Conservation (phyloP, 2,888 invertebrate genomes). For the Thereva nobilitata region DNA sequence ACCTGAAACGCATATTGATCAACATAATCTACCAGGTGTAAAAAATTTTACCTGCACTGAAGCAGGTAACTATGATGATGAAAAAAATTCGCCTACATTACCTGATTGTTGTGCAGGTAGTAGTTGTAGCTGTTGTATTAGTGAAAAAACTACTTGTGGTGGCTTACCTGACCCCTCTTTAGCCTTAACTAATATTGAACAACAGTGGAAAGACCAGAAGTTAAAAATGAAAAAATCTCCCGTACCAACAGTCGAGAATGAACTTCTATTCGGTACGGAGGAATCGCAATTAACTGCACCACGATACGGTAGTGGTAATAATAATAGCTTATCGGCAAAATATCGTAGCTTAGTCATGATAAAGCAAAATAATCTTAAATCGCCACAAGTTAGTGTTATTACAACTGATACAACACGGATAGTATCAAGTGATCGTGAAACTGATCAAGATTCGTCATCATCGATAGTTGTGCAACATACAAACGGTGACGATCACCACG, state of each 20-base stretch:
- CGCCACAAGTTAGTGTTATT: conserved; percentile 70
- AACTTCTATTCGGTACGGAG: conserved; percentile 54
- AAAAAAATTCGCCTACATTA: conserved; percentile 8
- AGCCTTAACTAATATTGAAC: conserved; percentile 42
- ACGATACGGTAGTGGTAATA: conserved; percentile 45
- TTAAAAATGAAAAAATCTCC: conserved; percentile 16
- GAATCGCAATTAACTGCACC: conserved; percentile 18
- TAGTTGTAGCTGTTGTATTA: background rate
- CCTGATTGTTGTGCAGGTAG: background rate
- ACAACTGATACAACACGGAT: conserved; percentile 76
- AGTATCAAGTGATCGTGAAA: conserved; percentile 61
- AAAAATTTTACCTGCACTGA: conserved; percentile 27
- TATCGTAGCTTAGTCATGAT: conserved; percentile 77
- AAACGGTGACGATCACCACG: conserved; percentile 53
- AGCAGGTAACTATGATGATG: background rate
- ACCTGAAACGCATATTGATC: no score
- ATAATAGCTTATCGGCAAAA: conserved; percentile 63
- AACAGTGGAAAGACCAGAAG: conserved; percentile 24
- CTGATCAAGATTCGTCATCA: conserved; percentile 9
- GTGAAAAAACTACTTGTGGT: conserved; percentile 17
- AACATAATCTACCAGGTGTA: conserved; percentile 19
- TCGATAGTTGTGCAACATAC: conserved; percentile 67
- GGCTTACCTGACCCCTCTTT: conserved; percentile 27
- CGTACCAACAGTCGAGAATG: conserved; percentile 50
- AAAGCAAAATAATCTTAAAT: conserved; percentile 18